Percentiles rank a stretch among this genome's conserved stretches.
These are phyloP conservation scores for Caenorhabditis panamensis DNA, from an alignment of 2,888 invertebrate genomes.

Conservation along the genomic window DNA sequence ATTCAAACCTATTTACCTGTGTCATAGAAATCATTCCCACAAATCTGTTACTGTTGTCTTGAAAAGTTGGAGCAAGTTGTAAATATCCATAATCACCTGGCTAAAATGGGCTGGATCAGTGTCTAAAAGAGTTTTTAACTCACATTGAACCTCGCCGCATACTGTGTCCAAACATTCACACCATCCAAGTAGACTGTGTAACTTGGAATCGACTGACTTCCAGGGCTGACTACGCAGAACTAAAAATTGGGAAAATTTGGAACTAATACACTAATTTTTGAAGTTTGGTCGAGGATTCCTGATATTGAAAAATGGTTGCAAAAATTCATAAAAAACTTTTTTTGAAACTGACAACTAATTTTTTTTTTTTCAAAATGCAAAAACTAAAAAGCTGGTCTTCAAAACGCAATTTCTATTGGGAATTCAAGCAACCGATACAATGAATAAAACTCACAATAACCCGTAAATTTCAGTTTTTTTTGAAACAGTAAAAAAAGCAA, in stretches of 20 bases:
- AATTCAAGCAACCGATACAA: too few species aligned
- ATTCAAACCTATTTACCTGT: background rate
- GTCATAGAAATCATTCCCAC: constrained; percentile 61
- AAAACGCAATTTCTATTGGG: too few species aligned
- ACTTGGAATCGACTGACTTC: constrained; percentile 20
- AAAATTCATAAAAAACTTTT: too few species aligned
- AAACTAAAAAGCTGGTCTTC: too few species aligned
- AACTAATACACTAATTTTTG: too few species aligned
- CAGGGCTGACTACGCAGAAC: constrained; percentile 53
- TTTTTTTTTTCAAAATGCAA: too few species aligned
- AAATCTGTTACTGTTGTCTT: constrained; percentile 3
- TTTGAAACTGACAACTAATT: too few species aligned
- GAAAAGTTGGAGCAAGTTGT: constrained; percentile 30
- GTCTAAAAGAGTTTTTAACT: background rate
- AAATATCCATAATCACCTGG: constrained; percentile 29
- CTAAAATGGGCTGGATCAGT: constrained; percentile 3
- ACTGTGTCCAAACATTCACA: constrained; percentile 17
- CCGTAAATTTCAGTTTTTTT: too few species aligned
- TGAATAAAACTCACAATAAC: too few species aligned
- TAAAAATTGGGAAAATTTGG: constrained; percentile 1
- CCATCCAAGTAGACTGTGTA: constrained; percentile 53
- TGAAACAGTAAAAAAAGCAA: too few species aligned
- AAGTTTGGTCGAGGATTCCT: too few species aligned
- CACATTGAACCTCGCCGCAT: constrained; percentile 35
- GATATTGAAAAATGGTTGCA: too few species aligned